Evolutionary conservation across 2,888 invertebrate genomes (phyloP).

Genomic region (Drosophila mettleri): DNA sequence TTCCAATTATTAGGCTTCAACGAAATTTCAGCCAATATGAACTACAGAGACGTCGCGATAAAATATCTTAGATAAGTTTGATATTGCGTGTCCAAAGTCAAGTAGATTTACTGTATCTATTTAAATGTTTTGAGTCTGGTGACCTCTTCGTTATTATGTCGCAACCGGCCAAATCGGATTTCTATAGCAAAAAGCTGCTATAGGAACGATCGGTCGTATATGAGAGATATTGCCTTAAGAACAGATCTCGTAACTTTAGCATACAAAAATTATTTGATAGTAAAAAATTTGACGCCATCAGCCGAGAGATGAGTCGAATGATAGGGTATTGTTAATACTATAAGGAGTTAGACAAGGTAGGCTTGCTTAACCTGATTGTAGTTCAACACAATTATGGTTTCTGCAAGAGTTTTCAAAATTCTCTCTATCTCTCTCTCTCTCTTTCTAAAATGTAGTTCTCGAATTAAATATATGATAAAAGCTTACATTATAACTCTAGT

Average conservation of each 20-base stretch:
- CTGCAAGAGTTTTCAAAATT: background rate
- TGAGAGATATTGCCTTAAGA: background rate
- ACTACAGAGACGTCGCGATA: background rate
- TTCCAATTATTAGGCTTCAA: too few species aligned
- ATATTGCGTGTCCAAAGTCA: background rate
- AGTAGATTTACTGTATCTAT: background rate
- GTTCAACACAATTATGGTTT: background rate
- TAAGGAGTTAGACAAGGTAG: background rate
- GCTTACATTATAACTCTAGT: slow-evolving; percentile 19
- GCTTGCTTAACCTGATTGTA: background rate
- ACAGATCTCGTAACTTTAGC: too few species aligned
- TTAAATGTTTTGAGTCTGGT: background rate
- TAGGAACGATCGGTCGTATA: slow-evolving; percentile 9
- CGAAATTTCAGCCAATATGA: background rate
- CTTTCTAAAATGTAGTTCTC: background rate
- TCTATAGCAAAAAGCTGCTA: slow-evolving; percentile 5
- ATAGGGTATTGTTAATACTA: background rate
- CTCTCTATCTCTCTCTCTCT: too few species aligned
- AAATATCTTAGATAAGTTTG: background rate
- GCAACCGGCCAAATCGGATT: background rate
- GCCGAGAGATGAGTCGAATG: background rate
- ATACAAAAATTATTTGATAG: background rate
- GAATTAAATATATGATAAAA: background rate
- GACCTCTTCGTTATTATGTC: background rate
- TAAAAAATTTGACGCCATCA: background rate